Percentiles rank a stretch among this genome's conserved stretches.
These are phyloP conservation scores for Cotesia congregata DNA, from an alignment of 2,888 invertebrate species.

Conservation along the genomic window DNA sequence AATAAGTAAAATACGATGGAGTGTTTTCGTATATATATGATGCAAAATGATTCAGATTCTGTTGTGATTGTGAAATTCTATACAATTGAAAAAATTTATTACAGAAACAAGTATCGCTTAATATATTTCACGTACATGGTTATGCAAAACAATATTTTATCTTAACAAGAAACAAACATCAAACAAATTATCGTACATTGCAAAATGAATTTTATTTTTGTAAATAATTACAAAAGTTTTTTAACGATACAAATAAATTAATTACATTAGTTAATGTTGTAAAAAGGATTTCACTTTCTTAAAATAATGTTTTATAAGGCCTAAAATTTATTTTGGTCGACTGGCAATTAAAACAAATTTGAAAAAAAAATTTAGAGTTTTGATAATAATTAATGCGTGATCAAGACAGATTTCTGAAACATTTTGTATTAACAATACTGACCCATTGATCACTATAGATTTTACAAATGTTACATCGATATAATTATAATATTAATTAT, in stretches of 20 bases:
- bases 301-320: not conserved
- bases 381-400: conserved; percentile 38
- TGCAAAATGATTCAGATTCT: conserved; percentile 64
- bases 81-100: conserved; percentile 9
- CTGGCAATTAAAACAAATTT: conserved; percentile 24
- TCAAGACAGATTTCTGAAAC: conserved; percentile 52
- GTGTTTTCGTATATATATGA: conserved; percentile 57
- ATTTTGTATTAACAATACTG: conserved; percentile 56
- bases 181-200: conserved; percentile 24
- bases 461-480: conserved; percentile 60
- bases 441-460: conserved; percentile 51
- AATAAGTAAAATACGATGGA: conserved; percentile 54
- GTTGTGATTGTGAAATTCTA: conserved; percentile 43
- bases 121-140: not conserved
- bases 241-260: conserved; percentile 18
- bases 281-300: conserved; percentile 8
- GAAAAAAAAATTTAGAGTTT: conserved; percentile 27
- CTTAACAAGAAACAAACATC: conserved; percentile 35
- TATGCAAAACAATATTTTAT: not conserved
- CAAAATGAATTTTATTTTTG: conserved; percentile 39
- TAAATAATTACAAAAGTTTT: conserved; percentile 36
- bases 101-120: no score
- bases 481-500: conserved; percentile 53
- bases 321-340: not conserved
- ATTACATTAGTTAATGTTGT: conserved; percentile 24